Evolutionary conservation across 37 sponge, comb jelly and placozoan species (phyloP).

Genomic region (Beroe forskalii): DNA sequence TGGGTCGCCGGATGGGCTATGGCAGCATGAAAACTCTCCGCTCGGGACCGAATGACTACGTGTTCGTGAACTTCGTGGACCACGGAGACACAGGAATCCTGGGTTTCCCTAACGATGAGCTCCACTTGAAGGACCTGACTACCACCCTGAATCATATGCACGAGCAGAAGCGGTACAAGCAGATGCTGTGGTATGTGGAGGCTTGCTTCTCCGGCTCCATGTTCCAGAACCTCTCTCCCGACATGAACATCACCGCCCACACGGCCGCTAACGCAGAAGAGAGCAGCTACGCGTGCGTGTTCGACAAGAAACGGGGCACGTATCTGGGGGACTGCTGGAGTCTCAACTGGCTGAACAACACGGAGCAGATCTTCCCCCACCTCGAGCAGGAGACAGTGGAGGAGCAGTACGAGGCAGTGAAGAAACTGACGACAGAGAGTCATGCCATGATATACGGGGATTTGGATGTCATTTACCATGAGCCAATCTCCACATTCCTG

Average conservation of each 20-base stretch:
- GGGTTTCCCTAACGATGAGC: slow-evolving; percentile 72
- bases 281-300: slow-evolving; percentile 78
- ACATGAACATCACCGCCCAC: slow-evolving; percentile 73
- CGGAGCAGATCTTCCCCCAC: slow-evolving; percentile 67
- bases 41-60: slow-evolving; percentile 73
- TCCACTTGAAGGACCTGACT: slow-evolving; percentile 28
- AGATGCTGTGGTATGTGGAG: slow-evolving; percentile 81
- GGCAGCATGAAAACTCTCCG: neutral
- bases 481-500: slow-evolving; percentile 15
- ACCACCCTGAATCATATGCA: neutral
- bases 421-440: slow-evolving; percentile 73
- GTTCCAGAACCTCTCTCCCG: slow-evolving; percentile 69
- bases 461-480: slow-evolving; percentile 37
- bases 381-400: slow-evolving; percentile 70
- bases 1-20: slow-evolving; percentile 63
- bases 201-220: slow-evolving; percentile 84
- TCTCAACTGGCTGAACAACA: slow-evolving; percentile 85
- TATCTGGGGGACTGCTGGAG: slow-evolving; percentile 82
- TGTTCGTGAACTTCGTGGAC: slow-evolving; percentile 81
- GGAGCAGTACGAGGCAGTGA: slow-evolving; percentile 72
- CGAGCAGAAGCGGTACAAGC: slow-evolving; percentile 51
- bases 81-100: slow-evolving; percentile 81
- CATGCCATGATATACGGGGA: slow-evolving; percentile 76
- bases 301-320: slow-evolving; percentile 67
- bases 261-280: slow-evolving; percentile 77